These are phyloP conservation scores for Neoscelio sp. DNA, from an alignment of 2,888 invertebrate genomes.

Conservation along the genomic window DNA sequence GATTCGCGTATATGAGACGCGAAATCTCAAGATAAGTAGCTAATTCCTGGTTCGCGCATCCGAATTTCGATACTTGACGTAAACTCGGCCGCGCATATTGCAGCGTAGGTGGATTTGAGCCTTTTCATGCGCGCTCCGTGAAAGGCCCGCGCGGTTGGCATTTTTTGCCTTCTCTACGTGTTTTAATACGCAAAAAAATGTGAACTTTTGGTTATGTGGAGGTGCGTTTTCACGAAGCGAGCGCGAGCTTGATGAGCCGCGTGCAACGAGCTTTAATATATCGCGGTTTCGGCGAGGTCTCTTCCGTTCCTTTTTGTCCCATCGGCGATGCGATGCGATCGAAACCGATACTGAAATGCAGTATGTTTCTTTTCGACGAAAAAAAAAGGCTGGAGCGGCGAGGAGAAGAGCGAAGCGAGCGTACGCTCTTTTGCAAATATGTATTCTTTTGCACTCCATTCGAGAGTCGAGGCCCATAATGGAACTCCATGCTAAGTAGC, in stretches of 20 bases:
- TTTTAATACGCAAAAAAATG: slow-evolving; percentile 52
- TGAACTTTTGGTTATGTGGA: slow-evolving; percentile 44
- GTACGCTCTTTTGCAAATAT: slow-evolving; percentile 26
- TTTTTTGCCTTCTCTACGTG: slow-evolving; percentile 55
- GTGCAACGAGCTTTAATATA: slow-evolving; percentile 65
- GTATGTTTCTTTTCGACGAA: slow-evolving; percentile 30
- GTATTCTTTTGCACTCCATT: slow-evolving; percentile 56
- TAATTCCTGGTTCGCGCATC: slow-evolving; percentile 61
- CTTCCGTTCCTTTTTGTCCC: slow-evolving; percentile 32
- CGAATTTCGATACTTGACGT: slow-evolving; percentile 65
- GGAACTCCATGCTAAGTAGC: slow-evolving; percentile 55
- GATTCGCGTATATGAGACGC: slow-evolving; percentile 56
- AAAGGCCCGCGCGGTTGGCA: slow-evolving; percentile 47
- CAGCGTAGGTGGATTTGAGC: slow-evolving; percentile 53
- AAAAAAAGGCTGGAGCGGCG: slow-evolving; percentile 20
- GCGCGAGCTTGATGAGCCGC: slow-evolving; percentile 62
- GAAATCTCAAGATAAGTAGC: slow-evolving; percentile 64
- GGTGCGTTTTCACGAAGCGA: slow-evolving; percentile 33
- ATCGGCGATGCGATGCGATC: slow-evolving; percentile 37
- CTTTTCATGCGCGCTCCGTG: slow-evolving; percentile 58
- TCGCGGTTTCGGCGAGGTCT: slow-evolving; percentile 53
- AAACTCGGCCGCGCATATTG: slow-evolving; percentile 57
- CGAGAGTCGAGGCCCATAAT: slow-evolving; percentile 56
- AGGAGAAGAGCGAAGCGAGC: background rate
- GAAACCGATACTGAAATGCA: slow-evolving; percentile 58